Base-by-base conservation (phyloP, 2,888 invertebrate species). In the Pollenia amentaria region DNA sequence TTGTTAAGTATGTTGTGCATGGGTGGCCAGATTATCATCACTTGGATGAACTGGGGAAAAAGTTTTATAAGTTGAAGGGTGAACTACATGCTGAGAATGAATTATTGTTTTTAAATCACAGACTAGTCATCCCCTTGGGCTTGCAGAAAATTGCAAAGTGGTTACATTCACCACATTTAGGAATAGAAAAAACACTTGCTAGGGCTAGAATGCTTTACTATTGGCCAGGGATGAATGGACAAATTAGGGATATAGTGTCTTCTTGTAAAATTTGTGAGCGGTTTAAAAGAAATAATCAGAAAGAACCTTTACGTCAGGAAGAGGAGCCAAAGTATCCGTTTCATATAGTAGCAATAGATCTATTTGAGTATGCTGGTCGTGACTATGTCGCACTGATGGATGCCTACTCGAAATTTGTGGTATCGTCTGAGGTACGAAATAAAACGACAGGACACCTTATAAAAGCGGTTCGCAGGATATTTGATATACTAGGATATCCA, bases 111-210 rank as follows among this genome's bases (percentile, higher is more conserved):
- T 16, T 12, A 0, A 44, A 85, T 53, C 83, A 82, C 44, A 16
- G 69, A 7, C 40, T 84, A 10, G 76, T 86, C 0, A 75, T 83
- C n/a, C 81, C 84, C n/a, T 55, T 44, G n/a, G 69, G 72, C 46
- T 11, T 86, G 11, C 80, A 86, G 55, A 80, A 48, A 29, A 62
- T 87, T 7, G 14, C 16, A n/a, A 84, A 72, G 21, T 72, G 65
- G 85, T 18, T 88, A 42, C 88, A 86, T 77, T 51, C 8, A 60
- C 69, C 83, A 38, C 86, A 86, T 75, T 40, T 86, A 4, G 84
- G 87, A 21, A 81, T 84, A 29, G 84, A 80, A 21, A 82, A 84
- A 21, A 84, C 85, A 9, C 60, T 85, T 3, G 65, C 70, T 0
- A 21, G 77, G 11, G 78, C 67, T 10, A 53, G 78, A 29, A 62